Base-by-base conservation (phyloP, 1,140 invertebrate species). In the Melanaphis sacchari region DNA sequence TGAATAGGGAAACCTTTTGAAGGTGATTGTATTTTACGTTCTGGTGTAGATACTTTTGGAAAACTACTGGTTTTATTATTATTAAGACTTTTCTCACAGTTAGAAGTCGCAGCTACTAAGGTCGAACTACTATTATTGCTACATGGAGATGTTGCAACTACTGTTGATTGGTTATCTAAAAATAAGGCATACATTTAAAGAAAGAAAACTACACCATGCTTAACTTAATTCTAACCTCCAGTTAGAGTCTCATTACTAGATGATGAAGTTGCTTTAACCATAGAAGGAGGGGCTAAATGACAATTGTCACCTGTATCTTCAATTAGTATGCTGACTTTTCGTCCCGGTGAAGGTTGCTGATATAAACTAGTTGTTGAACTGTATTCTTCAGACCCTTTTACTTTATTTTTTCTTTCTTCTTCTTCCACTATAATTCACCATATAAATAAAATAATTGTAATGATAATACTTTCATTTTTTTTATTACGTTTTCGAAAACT, bases 161-260 rank as follows among this genome's bases (percentile, higher is more conserved):
- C 81, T 84, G 81, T 93, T 40, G 43, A 24, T 93, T 93, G 91
- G 43, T 85, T 93, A 84, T 93, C 91, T 93, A 89, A 66, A 40
- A 90, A 93, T 76, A 76, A 66, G 0, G 11, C 26, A 59, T 41
- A 89, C 46, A 36, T 54, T 52, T 89, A 54, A 18, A 89, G 46
- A 87, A n/a, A 82, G 38, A 87, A 54, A 82, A 90, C 22, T 26
- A 46, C 38, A 66, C 2, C 89, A 94, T 88, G 94, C 66, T 82
- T 84, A 59, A 94, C 93, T 87, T 93, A 93, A 89, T 94, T 93
- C 94, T 96, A 97, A 76, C 93, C 89, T 93, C 97, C 97, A 95
- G 97, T 97, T 7, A 97, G 95, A 52, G 97, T 98, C 94, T 97
- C 97, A 88, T 97, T 96, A 95, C 97, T 97, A 0, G 97, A 97